A percentile compares a stretch with the other conserved stretches of the same genome.
Conservation (phyloP, 2,888 invertebrate genomes). For the Pasiphila rectangulata region DNA sequence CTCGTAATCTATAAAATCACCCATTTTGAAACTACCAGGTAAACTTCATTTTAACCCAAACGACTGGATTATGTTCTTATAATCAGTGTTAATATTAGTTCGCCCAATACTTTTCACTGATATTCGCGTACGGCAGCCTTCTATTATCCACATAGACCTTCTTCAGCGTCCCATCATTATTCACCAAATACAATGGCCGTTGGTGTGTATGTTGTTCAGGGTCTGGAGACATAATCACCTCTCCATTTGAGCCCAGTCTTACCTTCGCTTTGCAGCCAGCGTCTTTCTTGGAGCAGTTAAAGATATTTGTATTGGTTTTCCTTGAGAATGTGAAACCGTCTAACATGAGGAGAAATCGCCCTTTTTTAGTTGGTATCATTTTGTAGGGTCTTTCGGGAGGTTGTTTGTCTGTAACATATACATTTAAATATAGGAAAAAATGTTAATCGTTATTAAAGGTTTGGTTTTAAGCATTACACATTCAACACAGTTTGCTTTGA, state of each 20-base stretch:
- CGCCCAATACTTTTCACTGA: constrained; percentile 2
- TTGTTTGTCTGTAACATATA: neutral
- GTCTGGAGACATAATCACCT: neutral
- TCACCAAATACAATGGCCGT: constrained; percentile 9
- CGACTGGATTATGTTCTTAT: too few species aligned
- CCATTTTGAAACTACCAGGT: too few species aligned
- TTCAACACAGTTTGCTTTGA: too few species aligned
- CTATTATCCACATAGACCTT: constrained; percentile 10
- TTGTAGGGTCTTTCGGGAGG: neutral
- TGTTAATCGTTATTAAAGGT: too few species aligned
- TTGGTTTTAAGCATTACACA: too few species aligned
- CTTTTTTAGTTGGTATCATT: constrained; percentile 13
- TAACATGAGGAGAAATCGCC: constrained; percentile 25
- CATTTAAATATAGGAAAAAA: too few species aligned
- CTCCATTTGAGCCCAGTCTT: constrained; percentile 13
- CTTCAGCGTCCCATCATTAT: constrained; percentile 9
- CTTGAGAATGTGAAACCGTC: constrained; percentile 32
- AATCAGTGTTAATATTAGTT: too few species aligned
- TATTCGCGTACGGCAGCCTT: constrained; percentile 1
- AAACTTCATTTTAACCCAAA: too few species aligned
- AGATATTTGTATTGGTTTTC: constrained; percentile 15
- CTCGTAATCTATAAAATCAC: too few species aligned
- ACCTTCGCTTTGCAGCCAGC: constrained; percentile 33
- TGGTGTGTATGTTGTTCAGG: constrained; percentile 10
- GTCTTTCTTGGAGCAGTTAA: constrained; percentile 31